Percentiles rank a stretch among this genome's conserved stretches.
phyloP scores from a whole-genome alignment of 2,888 invertebrate species.

The Argyresthia goedartella region DNA sequence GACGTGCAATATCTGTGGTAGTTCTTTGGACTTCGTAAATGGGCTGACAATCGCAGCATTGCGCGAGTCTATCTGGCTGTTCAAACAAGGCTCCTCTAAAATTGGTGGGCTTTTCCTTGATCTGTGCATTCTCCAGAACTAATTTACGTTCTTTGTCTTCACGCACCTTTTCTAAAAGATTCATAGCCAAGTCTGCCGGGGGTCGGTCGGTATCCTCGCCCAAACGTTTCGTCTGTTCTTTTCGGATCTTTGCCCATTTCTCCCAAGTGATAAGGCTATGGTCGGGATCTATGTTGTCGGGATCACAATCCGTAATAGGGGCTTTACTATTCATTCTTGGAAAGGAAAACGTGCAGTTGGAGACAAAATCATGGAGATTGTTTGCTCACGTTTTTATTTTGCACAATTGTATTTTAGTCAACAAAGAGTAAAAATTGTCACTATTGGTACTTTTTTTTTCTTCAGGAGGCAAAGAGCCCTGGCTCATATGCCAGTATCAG shows the following conservation, averaged over 20 bases:
- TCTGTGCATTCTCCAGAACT: slow-evolving; percentile 42
- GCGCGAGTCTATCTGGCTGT: slow-evolving; percentile 35
- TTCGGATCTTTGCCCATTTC: slow-evolving; percentile 48
- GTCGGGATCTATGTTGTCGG: slow-evolving; percentile 25
- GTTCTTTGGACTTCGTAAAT: slow-evolving; percentile 46
- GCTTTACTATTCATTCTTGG: not conserved
- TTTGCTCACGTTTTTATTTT: too few relatives aligned
- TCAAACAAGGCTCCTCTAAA: slow-evolving; percentile 40
- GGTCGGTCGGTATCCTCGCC: slow-evolving; percentile 24
- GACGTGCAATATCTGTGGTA: slow-evolving; percentile 35
- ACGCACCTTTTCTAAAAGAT: slow-evolving; percentile 33
- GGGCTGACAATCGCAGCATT: slow-evolving; percentile 35
- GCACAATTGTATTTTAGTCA: too few relatives aligned
- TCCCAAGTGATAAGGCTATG: slow-evolving; percentile 46
- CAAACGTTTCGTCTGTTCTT: slow-evolving; percentile 35
- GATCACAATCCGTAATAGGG: not conserved
- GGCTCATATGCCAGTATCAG: too few relatives aligned
- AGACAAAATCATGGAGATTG: too few relatives aligned
- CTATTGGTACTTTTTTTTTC: too few relatives aligned
- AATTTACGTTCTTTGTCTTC: slow-evolving; percentile 44
- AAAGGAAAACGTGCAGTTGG: too few relatives aligned
- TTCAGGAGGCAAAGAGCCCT: too few relatives aligned
- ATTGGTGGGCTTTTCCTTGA: slow-evolving; percentile 25
- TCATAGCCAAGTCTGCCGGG: slow-evolving; percentile 49
- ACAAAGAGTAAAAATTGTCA: too few relatives aligned